Percentiles rank a stretch among this genome's conserved stretches.
Evolutionary conservation across 2,113 vertebrate genomes (phyloP).

Genomic region (Cnemophilus loriae): DNA sequence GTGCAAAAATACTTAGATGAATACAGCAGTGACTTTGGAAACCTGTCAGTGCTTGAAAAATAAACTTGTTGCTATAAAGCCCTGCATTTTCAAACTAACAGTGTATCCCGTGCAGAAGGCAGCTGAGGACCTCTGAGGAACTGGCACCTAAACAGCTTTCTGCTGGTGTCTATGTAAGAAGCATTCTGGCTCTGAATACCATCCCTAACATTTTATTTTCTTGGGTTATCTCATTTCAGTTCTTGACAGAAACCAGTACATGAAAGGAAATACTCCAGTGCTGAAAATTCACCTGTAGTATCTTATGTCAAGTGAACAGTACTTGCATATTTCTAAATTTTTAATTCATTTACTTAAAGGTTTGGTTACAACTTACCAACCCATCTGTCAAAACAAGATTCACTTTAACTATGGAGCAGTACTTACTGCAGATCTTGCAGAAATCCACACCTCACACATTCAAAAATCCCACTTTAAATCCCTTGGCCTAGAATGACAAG

Average conservation of each 20-base stretch:
- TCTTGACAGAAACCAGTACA: background rate
- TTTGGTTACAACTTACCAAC: background rate
- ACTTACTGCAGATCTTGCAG: background rate
- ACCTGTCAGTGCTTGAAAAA: background rate
- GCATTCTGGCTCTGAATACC: background rate
- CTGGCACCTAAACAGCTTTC: background rate
- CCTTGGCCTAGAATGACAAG: background rate
- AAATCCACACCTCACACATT: background rate
- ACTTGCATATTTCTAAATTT: background rate
- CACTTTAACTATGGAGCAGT: background rate
- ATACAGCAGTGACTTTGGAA: slow-evolving; percentile 17
- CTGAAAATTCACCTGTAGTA: background rate
- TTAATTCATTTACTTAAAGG: background rate
- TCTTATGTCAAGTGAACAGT: background rate
- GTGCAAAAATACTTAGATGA: background rate
- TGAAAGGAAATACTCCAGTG: background rate
- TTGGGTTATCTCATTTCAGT: background rate
- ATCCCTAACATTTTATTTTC: background rate
- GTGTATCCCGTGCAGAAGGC: background rate
- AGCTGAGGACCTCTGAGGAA: background rate
- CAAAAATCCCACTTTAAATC: background rate
- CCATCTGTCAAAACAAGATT: background rate
- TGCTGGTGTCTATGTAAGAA: background rate
- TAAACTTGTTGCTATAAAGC: background rate
- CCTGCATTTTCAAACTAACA: background rate